Evolutionary conservation across 2,113 vertebrate genomes (phyloP).

Genomic region (Protobothrops flavoviridis): DNA sequence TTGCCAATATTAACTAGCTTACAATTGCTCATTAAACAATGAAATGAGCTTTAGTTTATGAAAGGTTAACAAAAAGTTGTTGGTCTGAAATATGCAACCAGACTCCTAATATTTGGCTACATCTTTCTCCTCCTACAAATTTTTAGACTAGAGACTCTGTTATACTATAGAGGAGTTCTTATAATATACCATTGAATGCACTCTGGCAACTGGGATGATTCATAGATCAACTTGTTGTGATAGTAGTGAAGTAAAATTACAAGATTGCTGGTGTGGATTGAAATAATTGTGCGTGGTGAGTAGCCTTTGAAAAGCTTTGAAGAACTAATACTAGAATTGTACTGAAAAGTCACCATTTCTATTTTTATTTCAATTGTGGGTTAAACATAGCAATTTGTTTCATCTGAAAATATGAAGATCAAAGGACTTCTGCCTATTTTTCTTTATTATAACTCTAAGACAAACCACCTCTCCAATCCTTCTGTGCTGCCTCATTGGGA

Average conservation of each 20-base stretch:
- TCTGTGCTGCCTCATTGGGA: neutral
- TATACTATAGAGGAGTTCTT: neutral
- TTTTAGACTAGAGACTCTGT: neutral
- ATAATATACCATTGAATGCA: neutral
- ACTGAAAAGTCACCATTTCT: neutral
- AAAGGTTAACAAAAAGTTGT: neutral
- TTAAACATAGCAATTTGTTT: neutral
- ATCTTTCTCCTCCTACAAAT: neutral
- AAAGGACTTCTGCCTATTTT: neutral
- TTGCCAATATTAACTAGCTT: neutral
- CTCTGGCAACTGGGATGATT: neutral
- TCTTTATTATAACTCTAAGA: neutral
- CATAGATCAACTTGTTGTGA: neutral
- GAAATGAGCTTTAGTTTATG: neutral
- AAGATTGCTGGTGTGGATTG: neutral
- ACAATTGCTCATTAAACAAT: neutral
- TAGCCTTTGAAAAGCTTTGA: neutral
- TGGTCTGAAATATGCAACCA: neutral
- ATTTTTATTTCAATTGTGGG: neutral
- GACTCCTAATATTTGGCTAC: neutral
- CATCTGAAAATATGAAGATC: neutral
- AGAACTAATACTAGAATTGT: neutral
- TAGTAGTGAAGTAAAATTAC: neutral
- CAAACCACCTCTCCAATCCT: neutral
- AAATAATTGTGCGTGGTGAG: neutral